phyloP scores from a whole-genome alignment of 2,113 vertebrate species.

The Bungarus multicinctus region DNA sequence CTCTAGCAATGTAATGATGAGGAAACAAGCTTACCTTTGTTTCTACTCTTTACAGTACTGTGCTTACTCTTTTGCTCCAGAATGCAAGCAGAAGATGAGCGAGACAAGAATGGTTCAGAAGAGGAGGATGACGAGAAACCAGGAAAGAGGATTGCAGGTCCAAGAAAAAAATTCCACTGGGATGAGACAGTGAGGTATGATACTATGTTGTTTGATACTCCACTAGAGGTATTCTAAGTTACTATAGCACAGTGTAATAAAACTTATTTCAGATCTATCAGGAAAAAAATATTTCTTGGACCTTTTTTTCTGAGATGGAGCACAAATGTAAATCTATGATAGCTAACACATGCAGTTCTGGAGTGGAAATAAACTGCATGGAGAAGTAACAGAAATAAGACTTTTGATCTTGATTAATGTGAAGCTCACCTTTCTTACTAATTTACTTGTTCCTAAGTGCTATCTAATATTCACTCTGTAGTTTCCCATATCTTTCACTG shows the following conservation, averaged over 20 bases:
- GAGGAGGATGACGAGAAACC: slow-evolving; percentile 98
- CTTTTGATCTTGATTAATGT: neutral
- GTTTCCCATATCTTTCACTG: neutral
- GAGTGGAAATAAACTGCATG: neutral
- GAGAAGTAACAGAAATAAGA: neutral
- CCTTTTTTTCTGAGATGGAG: neutral
- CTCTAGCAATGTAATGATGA: neutral
- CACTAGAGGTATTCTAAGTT: neutral
- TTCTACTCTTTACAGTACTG: neutral
- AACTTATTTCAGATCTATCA: neutral
- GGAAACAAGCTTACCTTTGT: neutral
- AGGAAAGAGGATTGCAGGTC: slow-evolving; percentile 92
- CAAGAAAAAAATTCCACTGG: slow-evolving; percentile 97
- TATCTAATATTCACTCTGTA: neutral
- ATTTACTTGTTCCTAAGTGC: neutral
- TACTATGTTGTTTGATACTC: neutral
- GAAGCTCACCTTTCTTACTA: neutral
- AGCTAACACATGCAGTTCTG: neutral
- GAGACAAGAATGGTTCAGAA: slow-evolving; percentile 92
- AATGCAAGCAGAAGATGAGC: slow-evolving; percentile 87
- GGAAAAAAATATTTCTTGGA: neutral
- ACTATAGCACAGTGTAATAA: neutral
- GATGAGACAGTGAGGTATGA: slow-evolving; percentile 92
- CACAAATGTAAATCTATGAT: neutral
- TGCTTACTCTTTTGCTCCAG: slow-evolving; percentile 62